Evolutionary conservation across 2,888 invertebrate species (phyloP).

Genomic region (Hymenopus coronatus): DNA sequence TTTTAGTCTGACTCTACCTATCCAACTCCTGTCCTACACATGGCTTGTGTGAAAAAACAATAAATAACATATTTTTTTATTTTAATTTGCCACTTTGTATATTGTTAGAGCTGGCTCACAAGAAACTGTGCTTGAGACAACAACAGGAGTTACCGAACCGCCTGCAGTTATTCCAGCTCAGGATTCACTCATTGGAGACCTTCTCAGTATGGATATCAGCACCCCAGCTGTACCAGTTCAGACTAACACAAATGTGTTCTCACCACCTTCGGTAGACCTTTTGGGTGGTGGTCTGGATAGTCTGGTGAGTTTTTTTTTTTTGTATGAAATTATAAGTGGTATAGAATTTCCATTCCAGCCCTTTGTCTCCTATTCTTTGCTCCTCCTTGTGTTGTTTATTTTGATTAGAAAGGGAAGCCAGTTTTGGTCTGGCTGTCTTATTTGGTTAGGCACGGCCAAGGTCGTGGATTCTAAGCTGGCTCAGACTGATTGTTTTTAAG

Average conservation of each 20-base stretch:
- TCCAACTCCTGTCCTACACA: no score
- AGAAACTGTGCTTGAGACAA: slow-evolving; percentile 36
- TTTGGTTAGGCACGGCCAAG: no score
- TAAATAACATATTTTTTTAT: no score
- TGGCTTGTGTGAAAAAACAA: no score
- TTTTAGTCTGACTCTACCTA: no score
- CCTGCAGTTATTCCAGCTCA: slow-evolving; percentile 66
- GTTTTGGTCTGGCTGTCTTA: no score
- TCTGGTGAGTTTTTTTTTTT: slow-evolving; percentile 56
- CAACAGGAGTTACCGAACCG: slow-evolving; percentile 36
- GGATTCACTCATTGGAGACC: slow-evolving; percentile 94
- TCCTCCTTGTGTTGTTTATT: no score
- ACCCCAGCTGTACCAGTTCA: slow-evolving; percentile 50
- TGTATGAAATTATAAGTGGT: slow-evolving; percentile 1
- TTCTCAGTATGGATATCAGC: slow-evolving; percentile 94
- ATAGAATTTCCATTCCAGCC: no score
- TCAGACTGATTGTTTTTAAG: no score
- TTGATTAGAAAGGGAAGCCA: no score
- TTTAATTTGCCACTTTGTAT: not conserved
- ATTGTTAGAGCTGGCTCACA: slow-evolving; percentile 36
- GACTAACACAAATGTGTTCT: slow-evolving; percentile 58
- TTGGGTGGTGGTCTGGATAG: slow-evolving; percentile 88
- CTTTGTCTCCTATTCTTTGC: no score
- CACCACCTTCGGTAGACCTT: slow-evolving; percentile 75
- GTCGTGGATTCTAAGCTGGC: no score